Conservation (phyloP, 2,113 vertebrate genomes). For the Eublepharis macularius region DNA sequence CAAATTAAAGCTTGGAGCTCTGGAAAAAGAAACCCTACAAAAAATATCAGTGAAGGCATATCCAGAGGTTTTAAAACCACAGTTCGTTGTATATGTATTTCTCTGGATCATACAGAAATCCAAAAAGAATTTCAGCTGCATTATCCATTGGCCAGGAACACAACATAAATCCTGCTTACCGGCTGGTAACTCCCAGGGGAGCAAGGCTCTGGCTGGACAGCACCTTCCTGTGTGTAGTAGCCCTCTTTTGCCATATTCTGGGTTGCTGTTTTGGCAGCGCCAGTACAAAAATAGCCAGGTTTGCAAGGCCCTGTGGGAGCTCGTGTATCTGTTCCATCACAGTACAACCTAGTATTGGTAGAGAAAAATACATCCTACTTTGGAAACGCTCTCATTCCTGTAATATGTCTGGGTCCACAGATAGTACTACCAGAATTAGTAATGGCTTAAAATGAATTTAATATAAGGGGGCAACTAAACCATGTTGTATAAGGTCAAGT, state of each 20-base stretch:
- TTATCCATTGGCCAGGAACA: not conserved
- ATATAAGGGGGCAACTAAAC: too few species aligned
- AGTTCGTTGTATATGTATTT: not conserved
- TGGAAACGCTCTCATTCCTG: not conserved
- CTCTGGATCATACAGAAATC: not conserved
- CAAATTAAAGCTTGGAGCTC: not conserved
- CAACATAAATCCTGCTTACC: constrained; percentile 63
- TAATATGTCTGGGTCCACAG: too few species aligned
- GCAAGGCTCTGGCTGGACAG: constrained; percentile 77
- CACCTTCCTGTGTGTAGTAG: constrained; percentile 76
- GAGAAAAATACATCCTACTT: not conserved
- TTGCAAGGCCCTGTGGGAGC: constrained; percentile 80
- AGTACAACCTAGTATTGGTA: constrained; percentile 67
- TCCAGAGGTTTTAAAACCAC: not conserved
- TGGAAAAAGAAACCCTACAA: not conserved
- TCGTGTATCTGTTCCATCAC: constrained; percentile 76
- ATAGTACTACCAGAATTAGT: not conserved
- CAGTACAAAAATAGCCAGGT: constrained; percentile 85
- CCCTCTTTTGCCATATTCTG: constrained; percentile 81
- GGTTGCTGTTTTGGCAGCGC: constrained; percentile 75
- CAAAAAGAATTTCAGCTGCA: not conserved
- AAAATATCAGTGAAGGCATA: not conserved
- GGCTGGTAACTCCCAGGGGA: constrained; percentile 83
- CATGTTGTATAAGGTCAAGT: too few species aligned
- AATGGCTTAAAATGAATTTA: fast-evolving